phyloP scores from a whole-genome alignment of 2,113 vertebrate species.

The Entelurus aequoreus region DNA sequence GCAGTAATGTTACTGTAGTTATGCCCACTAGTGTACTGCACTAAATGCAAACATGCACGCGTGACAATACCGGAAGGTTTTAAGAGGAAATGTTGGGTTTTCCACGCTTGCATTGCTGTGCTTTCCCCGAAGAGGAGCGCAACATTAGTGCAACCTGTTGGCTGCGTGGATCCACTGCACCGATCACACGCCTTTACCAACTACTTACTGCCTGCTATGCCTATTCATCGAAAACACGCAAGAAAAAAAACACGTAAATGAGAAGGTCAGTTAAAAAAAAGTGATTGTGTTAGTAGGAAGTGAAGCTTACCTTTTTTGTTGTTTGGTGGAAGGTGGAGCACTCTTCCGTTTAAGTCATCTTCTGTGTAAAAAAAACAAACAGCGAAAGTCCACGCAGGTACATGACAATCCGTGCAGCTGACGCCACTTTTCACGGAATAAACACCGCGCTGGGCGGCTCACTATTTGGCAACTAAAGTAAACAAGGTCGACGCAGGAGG shows the following conservation, averaged over 20 bases:
- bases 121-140: background rate
- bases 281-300: background rate
- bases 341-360: constrained; percentile 50
- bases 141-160: constrained; percentile 71
- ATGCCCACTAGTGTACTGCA: background rate
- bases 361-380: constrained; percentile 27
- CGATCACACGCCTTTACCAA: constrained; percentile 18
- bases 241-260: too few species aligned
- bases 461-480: constrained; percentile 34
- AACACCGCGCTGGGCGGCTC: constrained; percentile 24
- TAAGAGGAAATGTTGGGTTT: background rate
- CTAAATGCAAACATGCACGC: background rate
- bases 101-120: background rate
- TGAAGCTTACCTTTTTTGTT: constrained; percentile 39
- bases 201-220: background rate
- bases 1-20: too few species aligned
- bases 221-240: background rate
- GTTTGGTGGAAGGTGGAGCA: constrained; percentile 5
- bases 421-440: constrained; percentile 1
- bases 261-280: too few species aligned
- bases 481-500: constrained; percentile 16
- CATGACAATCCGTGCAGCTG: constrained; percentile 3
- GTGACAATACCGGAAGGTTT: background rate
- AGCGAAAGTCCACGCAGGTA: constrained; percentile 21
- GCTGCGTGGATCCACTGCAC: constrained; percentile 50